Conservation (phyloP, 2,888 invertebrate species). For the Halocaridina rubra region DNA sequence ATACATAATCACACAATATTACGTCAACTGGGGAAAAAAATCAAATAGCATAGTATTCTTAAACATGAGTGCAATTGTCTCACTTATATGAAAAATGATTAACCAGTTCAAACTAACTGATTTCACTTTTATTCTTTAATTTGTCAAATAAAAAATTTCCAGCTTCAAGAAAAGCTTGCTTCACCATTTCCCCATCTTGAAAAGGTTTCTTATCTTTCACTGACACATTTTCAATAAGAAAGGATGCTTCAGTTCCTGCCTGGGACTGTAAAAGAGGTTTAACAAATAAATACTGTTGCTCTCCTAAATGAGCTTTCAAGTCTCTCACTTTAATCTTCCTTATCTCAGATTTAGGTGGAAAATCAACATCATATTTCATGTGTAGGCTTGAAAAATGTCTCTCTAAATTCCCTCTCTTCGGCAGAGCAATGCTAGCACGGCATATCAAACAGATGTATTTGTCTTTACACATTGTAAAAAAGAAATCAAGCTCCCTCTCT, state of each 20-base stretch:
- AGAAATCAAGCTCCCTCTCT: too few species aligned
- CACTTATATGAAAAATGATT: too few species aligned
- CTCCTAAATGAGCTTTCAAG: background rate
- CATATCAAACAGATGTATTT: background rate
- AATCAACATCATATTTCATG: background rate
- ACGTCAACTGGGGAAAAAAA: too few species aligned
- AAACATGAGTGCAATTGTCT: too few species aligned
- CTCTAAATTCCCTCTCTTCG: background rate
- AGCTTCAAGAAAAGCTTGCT: constrained; percentile 4
- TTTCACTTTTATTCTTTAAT: background rate
- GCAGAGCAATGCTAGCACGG: background rate
- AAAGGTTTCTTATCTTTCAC: background rate
- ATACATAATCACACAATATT: too few species aligned
- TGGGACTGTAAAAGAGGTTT: background rate
- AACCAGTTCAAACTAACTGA: too few species aligned
- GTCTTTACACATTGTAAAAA: too few species aligned
- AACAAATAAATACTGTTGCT: background rate
- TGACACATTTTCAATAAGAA: too few species aligned
- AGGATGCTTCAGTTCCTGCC: too few species aligned
- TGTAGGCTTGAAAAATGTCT: background rate
- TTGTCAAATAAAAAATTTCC: background rate
- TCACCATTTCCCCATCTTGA: constrained; percentile 10
- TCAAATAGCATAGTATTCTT: too few species aligned
- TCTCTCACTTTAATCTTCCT: background rate
- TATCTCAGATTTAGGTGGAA: background rate